Conservation (phyloP, 1,140 invertebrate species). For the Drosophila pruinosa region DNA sequence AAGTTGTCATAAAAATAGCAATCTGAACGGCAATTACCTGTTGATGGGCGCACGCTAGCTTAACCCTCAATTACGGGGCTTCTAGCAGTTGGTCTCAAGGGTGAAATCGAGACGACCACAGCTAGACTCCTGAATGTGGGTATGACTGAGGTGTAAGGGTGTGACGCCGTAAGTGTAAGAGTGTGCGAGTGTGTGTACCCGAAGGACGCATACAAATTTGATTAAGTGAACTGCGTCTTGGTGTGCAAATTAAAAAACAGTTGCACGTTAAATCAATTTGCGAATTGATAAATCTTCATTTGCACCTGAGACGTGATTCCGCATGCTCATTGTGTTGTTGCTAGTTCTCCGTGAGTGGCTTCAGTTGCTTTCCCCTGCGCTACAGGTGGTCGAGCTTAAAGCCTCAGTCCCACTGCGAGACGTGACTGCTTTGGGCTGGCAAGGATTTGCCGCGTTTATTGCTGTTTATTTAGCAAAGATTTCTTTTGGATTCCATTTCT, state of each 20-base stretch:
- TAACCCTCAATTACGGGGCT: conserved; percentile 70
- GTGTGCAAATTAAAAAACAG: conserved; percentile 59
- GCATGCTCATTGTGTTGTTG: neutral
- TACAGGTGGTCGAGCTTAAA: conserved; percentile 66
- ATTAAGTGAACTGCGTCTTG: conserved; percentile 43
- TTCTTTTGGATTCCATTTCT: conserved; percentile 24
- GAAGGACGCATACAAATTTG: conserved; percentile 68
- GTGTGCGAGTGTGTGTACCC: conserved; percentile 29
- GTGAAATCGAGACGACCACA: conserved; percentile 61
- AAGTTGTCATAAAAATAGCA: conserved; percentile 75
- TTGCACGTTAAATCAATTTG: conserved; percentile 77
- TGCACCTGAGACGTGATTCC: conserved; percentile 69
- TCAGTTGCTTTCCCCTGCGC: conserved; percentile 32
- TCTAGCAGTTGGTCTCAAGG: conserved; percentile 37
- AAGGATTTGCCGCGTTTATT: conserved; percentile 60
- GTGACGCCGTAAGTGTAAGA: conserved; percentile 14
- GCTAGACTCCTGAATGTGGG: conserved; percentile 9
- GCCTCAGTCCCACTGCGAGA: conserved; percentile 39
- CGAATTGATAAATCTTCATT: conserved; percentile 79
- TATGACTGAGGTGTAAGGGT: conserved; percentile 11
- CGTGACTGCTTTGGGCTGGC: conserved; percentile 52
- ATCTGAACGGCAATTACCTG: conserved; percentile 68
- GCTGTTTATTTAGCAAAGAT: conserved; percentile 45
- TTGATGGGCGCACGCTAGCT: conserved; percentile 68
- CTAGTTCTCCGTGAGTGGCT: conserved; percentile 1